Conservation (phyloP, 2,888 invertebrate species). For the Steinernema scapterisci region DNA sequence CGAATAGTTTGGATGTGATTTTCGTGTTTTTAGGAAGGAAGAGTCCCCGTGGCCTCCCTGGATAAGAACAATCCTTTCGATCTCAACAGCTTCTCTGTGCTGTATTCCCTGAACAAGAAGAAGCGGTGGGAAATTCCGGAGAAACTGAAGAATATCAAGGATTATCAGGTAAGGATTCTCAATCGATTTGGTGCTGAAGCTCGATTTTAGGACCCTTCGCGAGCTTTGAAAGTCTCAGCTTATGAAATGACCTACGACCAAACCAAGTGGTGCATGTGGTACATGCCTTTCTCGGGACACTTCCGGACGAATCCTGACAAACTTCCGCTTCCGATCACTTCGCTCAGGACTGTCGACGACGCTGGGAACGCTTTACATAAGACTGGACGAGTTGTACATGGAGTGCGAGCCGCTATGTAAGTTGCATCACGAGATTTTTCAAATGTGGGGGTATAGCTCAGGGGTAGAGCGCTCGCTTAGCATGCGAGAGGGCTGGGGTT, state of each 20-base stretch:
- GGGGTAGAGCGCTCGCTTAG: neutral
- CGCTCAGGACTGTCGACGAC: neutral
- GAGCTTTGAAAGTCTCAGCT: neutral
- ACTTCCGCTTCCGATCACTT: neutral
- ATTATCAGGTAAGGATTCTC: neutral
- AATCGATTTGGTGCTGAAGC: neutral
- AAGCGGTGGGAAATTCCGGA: neutral
- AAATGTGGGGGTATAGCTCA: no score
- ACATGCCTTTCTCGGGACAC: no score
- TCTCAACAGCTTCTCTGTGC: neutral
- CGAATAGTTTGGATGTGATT: neutral
- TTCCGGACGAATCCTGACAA: no score
- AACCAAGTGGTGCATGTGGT: no score
- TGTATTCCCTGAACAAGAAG: slow-evolving; percentile 6
- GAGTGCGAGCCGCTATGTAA: no score
- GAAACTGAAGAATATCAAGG: neutral
- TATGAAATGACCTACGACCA: neutral
- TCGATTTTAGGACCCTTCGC: neutral
- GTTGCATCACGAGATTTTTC: no score
- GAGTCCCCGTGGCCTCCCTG: neutral
- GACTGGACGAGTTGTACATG: no score
- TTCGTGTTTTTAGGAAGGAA: neutral
- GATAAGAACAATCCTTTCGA: neutral
- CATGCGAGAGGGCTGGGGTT: neutral
- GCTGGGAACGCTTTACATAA: neutral